A percentile compares a stretch with the other conserved stretches of the same genome.
Conservation (phyloP, 2,888 invertebrate species). For the Pheosia tremula region DNA sequence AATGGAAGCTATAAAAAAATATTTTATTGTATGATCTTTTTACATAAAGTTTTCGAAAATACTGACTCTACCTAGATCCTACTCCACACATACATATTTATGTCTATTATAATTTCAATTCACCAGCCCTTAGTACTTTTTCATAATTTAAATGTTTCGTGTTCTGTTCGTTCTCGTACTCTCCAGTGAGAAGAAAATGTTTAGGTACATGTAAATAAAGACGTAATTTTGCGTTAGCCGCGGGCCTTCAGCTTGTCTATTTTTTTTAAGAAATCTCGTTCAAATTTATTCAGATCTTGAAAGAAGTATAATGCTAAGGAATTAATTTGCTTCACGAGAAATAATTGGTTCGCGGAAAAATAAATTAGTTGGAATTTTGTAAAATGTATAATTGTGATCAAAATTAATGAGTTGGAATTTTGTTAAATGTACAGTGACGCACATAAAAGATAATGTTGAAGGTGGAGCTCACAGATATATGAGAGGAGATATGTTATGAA, state of each 20-base stretch:
- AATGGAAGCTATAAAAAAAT: neutral
- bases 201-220: slow-evolving; percentile 75
- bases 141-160: slow-evolving; percentile 12
- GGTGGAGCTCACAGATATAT: too few species aligned
- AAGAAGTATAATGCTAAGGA: slow-evolving; percentile 78
- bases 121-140: slow-evolving; percentile 14
- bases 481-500: too few species aligned
- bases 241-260: slow-evolving; percentile 68
- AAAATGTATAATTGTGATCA: slow-evolving; percentile 74
- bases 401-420: slow-evolving; percentile 76
- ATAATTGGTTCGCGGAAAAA: slow-evolving; percentile 70
- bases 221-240: slow-evolving; percentile 79
- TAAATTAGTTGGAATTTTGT: slow-evolving; percentile 75
- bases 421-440: slow-evolving; percentile 66
- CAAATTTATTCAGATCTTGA: slow-evolving; percentile 79
- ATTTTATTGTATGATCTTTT: neutral
- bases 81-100: neutral
- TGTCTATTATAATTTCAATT: neutral
- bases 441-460: slow-evolving; percentile 59
- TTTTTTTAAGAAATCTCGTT: slow-evolving; percentile 75
- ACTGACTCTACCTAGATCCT: neutral
- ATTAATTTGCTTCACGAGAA: slow-evolving; percentile 79
- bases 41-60: too few species aligned
- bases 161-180: slow-evolving; percentile 29
- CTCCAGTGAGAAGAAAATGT: slow-evolving; percentile 54